A percentile compares a stretch with the other conserved stretches of the same genome.
Conservation (phyloP, 2,113 vertebrate species). For the Mesocricetus auratus region DNA sequence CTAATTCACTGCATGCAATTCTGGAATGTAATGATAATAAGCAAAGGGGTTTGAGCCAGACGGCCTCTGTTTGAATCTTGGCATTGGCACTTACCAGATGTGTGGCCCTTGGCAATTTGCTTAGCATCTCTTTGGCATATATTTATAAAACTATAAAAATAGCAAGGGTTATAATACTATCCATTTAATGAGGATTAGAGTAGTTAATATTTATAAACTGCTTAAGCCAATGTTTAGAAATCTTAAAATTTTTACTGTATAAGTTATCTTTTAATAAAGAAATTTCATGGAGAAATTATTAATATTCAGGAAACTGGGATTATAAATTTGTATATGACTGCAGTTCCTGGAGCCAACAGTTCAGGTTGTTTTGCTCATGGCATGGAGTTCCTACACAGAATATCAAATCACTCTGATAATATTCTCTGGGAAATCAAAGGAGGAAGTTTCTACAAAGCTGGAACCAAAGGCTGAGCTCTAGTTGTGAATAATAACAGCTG, state of each 20-base stretch:
- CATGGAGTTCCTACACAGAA: neutral
- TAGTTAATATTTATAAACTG: constrained; percentile 36
- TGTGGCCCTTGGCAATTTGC: constrained; percentile 31
- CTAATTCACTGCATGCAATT: neutral
- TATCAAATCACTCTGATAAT: constrained; percentile 57
- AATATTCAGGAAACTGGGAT: neutral
- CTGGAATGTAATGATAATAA: neutral
- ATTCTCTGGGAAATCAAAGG: constrained; percentile 54
- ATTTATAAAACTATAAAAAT: constrained; percentile 52
- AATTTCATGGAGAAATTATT: constrained; percentile 13
- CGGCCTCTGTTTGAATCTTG: constrained; percentile 2
- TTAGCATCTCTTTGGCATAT: constrained; percentile 27
- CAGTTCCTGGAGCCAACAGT: neutral
- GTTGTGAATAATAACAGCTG: constrained; percentile 77
- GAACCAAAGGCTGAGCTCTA: constrained; percentile 54
- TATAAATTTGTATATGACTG: neutral
- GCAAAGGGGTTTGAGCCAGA: neutral
- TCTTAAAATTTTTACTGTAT: neutral
- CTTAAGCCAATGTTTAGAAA: neutral
- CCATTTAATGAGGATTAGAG: constrained; percentile 3
- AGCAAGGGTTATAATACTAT: constrained; percentile 6
- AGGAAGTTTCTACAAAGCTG: constrained; percentile 58
- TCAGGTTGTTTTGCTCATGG: constrained; percentile 15
- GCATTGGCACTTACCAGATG: constrained; percentile 40
- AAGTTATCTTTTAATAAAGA: neutral